Evolutionary conservation across 2,113 vertebrate species (phyloP).

Genomic region (Alligator sinensis): DNA sequence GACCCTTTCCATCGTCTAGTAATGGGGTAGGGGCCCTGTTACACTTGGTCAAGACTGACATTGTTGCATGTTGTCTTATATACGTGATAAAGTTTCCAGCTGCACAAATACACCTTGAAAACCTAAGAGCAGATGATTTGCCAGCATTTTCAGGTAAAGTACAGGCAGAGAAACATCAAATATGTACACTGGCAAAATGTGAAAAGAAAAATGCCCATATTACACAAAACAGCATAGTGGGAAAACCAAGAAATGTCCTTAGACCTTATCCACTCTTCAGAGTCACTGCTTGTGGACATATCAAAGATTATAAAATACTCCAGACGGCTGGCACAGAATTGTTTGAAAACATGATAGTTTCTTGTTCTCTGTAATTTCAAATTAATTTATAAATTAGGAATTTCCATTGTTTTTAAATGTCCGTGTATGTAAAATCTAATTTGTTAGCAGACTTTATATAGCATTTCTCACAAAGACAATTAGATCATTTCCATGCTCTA

Average conservation of each 20-base stretch:
- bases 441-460: slow-evolving; percentile 56
- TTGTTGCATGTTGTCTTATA: no score
- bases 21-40: no score
- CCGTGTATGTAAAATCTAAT: slow-evolving; percentile 45
- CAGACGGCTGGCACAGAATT: neutral
- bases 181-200: neutral
- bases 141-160: neutral
- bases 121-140: neutral
- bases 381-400: slow-evolving; percentile 40
- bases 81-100: neutral
- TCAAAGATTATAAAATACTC: neutral
- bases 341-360: neutral
- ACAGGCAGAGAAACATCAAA: neutral
- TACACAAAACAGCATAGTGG: neutral
- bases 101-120: neutral
- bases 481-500: slow-evolving; percentile 58
- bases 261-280: neutral
- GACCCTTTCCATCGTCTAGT: no score
- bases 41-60: no score
- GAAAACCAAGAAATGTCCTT: neutral
- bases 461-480: slow-evolving; percentile 59
- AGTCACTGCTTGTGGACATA: neutral
- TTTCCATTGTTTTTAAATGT: slow-evolving; percentile 47
- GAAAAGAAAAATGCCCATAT: neutral
- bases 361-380: neutral